These are phyloP conservation scores for Gobio occitaniae DNA, from an alignment of 2,797 vertebrate genomes.

Conservation along the genomic window DNA sequence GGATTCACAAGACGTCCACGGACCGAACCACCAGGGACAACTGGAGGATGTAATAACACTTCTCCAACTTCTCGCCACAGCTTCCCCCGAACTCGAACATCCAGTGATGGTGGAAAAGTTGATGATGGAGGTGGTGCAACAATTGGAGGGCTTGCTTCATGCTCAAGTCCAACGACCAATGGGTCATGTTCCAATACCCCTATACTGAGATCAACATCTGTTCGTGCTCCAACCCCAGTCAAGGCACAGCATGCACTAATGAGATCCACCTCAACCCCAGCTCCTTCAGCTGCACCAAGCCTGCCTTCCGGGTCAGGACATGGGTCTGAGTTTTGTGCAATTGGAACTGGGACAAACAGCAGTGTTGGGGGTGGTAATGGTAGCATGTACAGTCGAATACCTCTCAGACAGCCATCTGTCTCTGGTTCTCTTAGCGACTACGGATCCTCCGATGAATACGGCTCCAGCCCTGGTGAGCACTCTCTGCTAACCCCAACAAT, in stretches of 20 bases:
- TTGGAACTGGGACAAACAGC: conserved; percentile 52
- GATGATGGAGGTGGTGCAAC: conserved; percentile 70
- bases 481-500: conserved; percentile 65
- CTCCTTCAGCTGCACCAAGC: conserved; percentile 73
- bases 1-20: conserved; percentile 80
- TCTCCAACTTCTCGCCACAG: conserved; percentile 78
- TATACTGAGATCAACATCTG: conserved; percentile 79
- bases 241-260: conserved; percentile 77
- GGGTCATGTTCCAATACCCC: conserved; percentile 78
- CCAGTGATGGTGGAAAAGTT: conserved; percentile 76
- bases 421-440: conserved; percentile 83
- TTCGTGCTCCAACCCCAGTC: conserved; percentile 69
- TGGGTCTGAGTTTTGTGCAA: conserved; percentile 77
- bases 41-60: conserved; percentile 68
- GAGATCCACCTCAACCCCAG: conserved; percentile 79
- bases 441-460: conserved; percentile 85
- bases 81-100: conserved; percentile 76
- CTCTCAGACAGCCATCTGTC: conserved; percentile 72
- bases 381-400: conserved; percentile 71
- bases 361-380: conserved; percentile 60
- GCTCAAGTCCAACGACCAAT: conserved; percentile 77
- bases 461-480: conserved; percentile 83
- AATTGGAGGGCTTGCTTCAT: conserved; percentile 42
- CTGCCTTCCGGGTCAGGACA: conserved; percentile 75
- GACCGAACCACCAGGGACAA: conserved; percentile 75